Conservation (phyloP, 2,797 vertebrate species). For the Trematocara caparti region DNA sequence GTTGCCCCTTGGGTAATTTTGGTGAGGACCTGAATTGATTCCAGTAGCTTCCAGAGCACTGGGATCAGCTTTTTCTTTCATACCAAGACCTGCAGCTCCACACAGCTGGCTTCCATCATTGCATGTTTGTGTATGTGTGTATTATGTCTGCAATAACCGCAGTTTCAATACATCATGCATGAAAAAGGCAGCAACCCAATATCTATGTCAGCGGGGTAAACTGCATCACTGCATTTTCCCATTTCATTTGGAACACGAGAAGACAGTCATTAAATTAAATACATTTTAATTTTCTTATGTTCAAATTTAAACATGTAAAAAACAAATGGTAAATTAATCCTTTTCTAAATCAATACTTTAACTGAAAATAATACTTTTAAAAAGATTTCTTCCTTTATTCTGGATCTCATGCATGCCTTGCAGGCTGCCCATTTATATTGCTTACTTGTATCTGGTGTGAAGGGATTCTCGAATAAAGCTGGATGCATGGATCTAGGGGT, state of each 20-base stretch:
- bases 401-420: not conserved
- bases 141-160: slow-evolving; percentile 14
- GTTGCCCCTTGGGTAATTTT: not conserved
- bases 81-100: slow-evolving; percentile 3
- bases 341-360: not conserved
- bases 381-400: not conserved
- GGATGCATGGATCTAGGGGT: slow-evolving; percentile 28
- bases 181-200: slow-evolving; percentile 41
- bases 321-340: not conserved
- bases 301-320: not conserved
- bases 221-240: slow-evolving; percentile 1
- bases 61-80: not conserved
- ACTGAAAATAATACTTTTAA: not conserved
- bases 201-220: slow-evolving; percentile 20
- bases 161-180: slow-evolving; percentile 26
- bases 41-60: not conserved
- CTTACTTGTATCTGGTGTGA: not conserved
- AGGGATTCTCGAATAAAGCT: slow-evolving; percentile 13
- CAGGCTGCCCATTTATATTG: slow-evolving; percentile 1
- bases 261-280: not conserved
- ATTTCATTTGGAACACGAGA: not conserved
- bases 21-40: not conserved
- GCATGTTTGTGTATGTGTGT: slow-evolving; percentile 12
- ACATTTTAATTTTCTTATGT: not conserved
- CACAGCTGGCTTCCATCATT: slow-evolving; percentile 56